Evolutionary conservation across 2,797 vertebrate genomes (phyloP).

Genomic region (Ctenopoma multispine): DNA sequence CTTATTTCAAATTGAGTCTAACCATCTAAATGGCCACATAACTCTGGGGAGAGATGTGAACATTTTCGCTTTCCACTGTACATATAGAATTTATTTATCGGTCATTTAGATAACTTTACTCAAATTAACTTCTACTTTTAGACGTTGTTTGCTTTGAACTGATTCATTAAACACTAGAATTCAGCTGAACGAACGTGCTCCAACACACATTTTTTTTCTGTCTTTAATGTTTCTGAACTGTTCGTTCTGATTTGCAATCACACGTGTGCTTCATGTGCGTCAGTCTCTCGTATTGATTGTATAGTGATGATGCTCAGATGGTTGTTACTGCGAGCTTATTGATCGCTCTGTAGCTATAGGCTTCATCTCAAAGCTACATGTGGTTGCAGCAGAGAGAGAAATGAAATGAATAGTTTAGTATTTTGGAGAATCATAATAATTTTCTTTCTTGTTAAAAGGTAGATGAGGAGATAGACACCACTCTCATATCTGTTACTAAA

Average conservation of each 20-base stretch:
- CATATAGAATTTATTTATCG: not conserved
- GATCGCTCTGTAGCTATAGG: not conserved
- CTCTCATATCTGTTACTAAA: not conserved
- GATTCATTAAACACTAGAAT: not conserved
- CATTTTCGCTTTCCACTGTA: not conserved
- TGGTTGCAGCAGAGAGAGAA: not conserved
- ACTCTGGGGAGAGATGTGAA: not conserved
- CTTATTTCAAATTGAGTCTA: not conserved
- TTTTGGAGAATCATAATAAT: not conserved
- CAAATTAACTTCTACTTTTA: too few relatives aligned
- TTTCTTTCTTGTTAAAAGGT: not conserved
- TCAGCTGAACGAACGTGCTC: not conserved
- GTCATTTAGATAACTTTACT: too few relatives aligned
- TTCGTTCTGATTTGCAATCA: conserved; percentile 18
- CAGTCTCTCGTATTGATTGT: conserved; percentile 35
- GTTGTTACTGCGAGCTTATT: conserved; percentile 14
- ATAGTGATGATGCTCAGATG: conserved; percentile 34
- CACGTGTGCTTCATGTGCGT: conserved; percentile 1
- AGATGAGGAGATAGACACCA: not conserved
- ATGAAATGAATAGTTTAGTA: not conserved
- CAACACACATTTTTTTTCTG: not conserved
- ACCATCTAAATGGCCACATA: too few relatives aligned
- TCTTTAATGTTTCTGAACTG: conserved; percentile 15
- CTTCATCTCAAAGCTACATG: not conserved
- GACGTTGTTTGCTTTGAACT: not conserved